A percentile compares a stretch with the other conserved stretches of the same genome.
Conservation (phyloP, 2,888 invertebrate species). For the Amblyjoppa proteus region DNA sequence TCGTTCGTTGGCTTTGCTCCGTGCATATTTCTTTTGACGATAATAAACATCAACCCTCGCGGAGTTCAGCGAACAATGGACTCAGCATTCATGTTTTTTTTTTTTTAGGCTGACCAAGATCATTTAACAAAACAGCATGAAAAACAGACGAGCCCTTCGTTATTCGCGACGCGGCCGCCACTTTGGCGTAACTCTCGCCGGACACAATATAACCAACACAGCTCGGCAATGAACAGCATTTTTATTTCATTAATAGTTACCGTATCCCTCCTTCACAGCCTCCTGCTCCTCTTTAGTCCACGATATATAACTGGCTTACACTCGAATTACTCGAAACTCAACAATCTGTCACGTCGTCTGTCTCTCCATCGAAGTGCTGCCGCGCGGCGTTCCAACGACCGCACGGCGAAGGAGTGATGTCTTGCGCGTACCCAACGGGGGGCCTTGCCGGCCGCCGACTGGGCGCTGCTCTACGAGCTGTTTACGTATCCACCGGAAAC, state of each 20-base stretch:
- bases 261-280: constrained; percentile 30
- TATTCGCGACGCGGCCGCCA: background rate
- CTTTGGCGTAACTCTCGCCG: background rate
- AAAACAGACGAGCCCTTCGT: background rate
- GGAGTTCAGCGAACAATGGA: background rate
- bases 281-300: constrained; percentile 2
- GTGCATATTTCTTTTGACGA: background rate
- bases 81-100: background rate
- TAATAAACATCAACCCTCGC: background rate
- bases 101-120: constrained; percentile 49
- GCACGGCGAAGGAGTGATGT: constrained; percentile 3
- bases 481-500: constrained; percentile 77
- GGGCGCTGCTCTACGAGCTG: constrained; percentile 8
- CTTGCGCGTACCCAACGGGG: constrained; percentile 4
- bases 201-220: constrained; percentile 24
- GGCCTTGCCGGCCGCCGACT: background rate
- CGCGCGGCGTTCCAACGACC: constrained; percentile 35
- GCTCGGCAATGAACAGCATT: constrained; percentile 35
- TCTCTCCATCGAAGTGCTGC: constrained; percentile 5
- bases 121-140: constrained; percentile 49
- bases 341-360: background rate
- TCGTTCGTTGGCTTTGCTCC: background rate
- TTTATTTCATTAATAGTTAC: constrained; percentile 21
- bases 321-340: background rate
- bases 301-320: background rate